Evolutionary conservation across 2,113 vertebrate species (phyloP).

Genomic region (Gadus macrocephalus): DNA sequence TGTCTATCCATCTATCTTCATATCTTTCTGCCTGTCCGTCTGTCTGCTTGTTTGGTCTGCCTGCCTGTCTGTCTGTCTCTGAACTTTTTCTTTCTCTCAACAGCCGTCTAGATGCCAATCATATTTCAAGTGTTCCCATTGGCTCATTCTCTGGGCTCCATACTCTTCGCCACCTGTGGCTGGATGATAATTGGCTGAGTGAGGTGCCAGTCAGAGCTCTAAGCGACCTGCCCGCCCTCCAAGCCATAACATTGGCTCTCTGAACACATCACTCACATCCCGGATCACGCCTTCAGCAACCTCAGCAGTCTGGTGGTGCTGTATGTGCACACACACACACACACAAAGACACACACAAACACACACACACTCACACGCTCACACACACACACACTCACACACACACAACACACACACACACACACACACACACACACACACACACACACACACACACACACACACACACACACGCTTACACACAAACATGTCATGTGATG

Average conservation of each 20-base stretch:
- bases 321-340: constrained; percentile 67
- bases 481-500: too few species aligned
- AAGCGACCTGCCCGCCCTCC: constrained; percentile 76
- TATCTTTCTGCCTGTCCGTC: constrained; percentile 3
- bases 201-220: constrained; percentile 82
- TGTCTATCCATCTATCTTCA: constrained; percentile 1
- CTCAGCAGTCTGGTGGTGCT: constrained; percentile 87
- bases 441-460: too few species aligned
- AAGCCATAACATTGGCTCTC: constrained; percentile 90
- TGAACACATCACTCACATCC: constrained; percentile 81
- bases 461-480: too few species aligned
- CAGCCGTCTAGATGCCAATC: constrained; percentile 88
- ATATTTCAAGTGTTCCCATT: constrained; percentile 79
- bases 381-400: too few species aligned
- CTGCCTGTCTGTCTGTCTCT: too few species aligned
- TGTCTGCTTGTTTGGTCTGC: not conserved
- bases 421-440: too few species aligned
- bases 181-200: constrained; percentile 84
- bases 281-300: constrained; percentile 82
- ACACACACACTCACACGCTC: too few species aligned
- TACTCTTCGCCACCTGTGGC: constrained; percentile 86
- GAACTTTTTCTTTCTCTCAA: not conserved
- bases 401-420: too few species aligned
- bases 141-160: constrained; percentile 81
- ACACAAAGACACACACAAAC: too few species aligned